These are phyloP conservation scores for Anastrepha obliqua DNA, from an alignment of 1,140 invertebrate species.

Conservation along the genomic window DNA sequence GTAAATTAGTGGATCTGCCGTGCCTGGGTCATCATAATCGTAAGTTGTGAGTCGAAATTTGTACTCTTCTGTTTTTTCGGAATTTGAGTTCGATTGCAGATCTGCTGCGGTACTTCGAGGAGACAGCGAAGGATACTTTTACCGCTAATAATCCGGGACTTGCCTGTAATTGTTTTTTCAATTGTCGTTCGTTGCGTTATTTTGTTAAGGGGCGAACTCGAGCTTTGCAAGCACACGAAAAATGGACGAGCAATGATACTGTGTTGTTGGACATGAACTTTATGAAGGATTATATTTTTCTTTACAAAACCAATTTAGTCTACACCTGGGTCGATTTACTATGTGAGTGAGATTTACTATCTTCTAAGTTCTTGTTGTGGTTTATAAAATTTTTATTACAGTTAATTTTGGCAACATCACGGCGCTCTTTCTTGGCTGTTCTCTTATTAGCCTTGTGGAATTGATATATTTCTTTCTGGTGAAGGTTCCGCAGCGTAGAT, in stretches of 20 bases:
- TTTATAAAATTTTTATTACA: slow-evolving; percentile 64
- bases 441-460: slow-evolving; percentile 80
- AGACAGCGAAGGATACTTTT: neutral
- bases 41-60: neutral
- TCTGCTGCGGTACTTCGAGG: slow-evolving; percentile 50
- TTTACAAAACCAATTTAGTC: slow-evolving; percentile 65
- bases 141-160: slow-evolving; percentile 57
- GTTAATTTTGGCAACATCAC: slow-evolving; percentile 83
- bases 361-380: neutral
- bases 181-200: slow-evolving; percentile 65
- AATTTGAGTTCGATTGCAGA: neutral
- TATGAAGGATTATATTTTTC: slow-evolving; percentile 56
- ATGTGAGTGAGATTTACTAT: slow-evolving; percentile 57
- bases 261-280: slow-evolving; percentile 30
- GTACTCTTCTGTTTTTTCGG: neutral
- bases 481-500: slow-evolving; percentile 14
- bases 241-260: neutral
- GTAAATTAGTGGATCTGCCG: slow-evolving; percentile 62
- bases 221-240: neutral
- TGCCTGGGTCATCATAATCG: slow-evolving; percentile 63
- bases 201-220: neutral
- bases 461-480: slow-evolving; percentile 81
- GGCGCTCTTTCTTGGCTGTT: slow-evolving; percentile 82
- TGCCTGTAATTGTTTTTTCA: slow-evolving; percentile 65
- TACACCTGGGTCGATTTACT: slow-evolving; percentile 68